Conservation (phyloP, 2,888 invertebrate species). For the Dolichomitus sp. region DNA sequence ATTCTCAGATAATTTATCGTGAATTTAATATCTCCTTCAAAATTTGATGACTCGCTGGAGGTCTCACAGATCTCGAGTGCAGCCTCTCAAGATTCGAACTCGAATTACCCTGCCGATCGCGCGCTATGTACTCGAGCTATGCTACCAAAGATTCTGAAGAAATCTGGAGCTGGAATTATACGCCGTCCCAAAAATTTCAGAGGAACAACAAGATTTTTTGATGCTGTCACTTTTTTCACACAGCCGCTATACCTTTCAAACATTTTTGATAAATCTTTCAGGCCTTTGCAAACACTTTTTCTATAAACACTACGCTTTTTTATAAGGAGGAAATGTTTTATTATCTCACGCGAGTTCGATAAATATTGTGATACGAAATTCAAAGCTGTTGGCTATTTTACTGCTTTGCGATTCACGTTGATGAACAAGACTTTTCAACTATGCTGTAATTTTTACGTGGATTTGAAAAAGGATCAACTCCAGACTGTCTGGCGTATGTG, state of each 20-base stretch:
- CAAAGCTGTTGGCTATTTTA: constrained; percentile 2
- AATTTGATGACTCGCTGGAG: background rate
- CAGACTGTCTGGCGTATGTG: constrained; percentile 11
- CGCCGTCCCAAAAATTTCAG: constrained; percentile 12
- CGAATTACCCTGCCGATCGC: background rate
- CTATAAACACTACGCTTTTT: constrained; percentile 1
- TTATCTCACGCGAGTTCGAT: constrained; percentile 33
- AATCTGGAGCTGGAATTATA: background rate
- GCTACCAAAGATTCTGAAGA: background rate
- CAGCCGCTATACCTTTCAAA: background rate
- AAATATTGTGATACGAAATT: constrained; percentile 28
- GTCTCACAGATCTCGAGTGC: background rate
- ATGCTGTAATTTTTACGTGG: background rate
- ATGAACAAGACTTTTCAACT: background rate
- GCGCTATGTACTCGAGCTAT: background rate
- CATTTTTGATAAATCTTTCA: constrained; percentile 21
- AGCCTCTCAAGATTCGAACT: background rate
- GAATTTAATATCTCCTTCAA: background rate
- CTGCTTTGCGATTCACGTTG: background rate
- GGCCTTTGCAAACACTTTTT: background rate
- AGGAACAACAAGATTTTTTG: constrained; percentile 1
- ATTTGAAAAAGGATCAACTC: background rate
- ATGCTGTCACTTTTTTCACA: too few relatives aligned
- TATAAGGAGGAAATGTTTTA: background rate
- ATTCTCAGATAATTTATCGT: background rate